phyloP scores from a whole-genome alignment of 2,113 vertebrate species.

The Carollia perspicillata region DNA sequence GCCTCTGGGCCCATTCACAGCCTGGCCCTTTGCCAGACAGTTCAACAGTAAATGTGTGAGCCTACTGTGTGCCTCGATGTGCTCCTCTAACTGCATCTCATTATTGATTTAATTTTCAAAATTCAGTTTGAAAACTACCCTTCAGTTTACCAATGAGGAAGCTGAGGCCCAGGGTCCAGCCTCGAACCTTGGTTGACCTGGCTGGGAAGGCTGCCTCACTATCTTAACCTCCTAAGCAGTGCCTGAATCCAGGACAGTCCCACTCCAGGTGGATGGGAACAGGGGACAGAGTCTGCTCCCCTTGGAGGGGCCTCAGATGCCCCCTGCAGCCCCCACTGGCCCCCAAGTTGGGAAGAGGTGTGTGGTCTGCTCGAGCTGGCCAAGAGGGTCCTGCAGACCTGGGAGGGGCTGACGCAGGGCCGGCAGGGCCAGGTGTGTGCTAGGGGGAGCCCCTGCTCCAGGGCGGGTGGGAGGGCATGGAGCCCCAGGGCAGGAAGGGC shows the following conservation, averaged over 20 bases:
- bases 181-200: rapidly evolving
- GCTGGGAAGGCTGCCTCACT: background rate
- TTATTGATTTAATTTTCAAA: background rate
- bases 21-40: background rate
- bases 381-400: background rate
- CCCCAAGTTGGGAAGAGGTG: background rate
- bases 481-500: rapidly evolving
- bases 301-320: background rate
- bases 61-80: rapidly evolving
- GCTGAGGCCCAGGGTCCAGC: background rate
- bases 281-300: background rate
- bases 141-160: background rate
- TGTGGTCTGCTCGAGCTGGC: background rate
- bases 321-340: rapidly evolving
- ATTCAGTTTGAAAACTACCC: no score
- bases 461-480: background rate
- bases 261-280: background rate
- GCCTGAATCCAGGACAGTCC: background rate
- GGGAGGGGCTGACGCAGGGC: rapidly evolving
- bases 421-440: background rate
- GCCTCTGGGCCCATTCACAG: rapidly evolving
- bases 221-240: rapidly evolving
- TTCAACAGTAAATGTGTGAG: rapidly evolving
- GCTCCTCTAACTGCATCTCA: rapidly evolving
- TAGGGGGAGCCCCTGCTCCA: background rate